A percentile compares a stretch with the other conserved stretches of the same genome.
phyloP scores from a whole-genome alignment of 2,113 vertebrate genomes.

The Atlantisia rogersi region DNA sequence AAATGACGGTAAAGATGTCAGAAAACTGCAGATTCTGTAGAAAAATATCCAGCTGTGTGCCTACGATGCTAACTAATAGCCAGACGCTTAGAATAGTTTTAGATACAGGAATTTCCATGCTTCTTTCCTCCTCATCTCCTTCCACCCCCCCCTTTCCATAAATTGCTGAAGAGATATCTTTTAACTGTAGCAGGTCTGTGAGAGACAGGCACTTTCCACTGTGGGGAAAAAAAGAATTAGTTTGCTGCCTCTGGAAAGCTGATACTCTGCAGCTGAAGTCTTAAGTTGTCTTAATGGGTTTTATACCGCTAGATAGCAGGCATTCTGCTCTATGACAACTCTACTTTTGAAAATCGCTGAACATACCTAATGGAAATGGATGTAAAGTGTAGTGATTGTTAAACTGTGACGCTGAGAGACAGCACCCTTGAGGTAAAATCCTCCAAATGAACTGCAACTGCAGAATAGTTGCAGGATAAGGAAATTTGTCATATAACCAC shows the following conservation, averaged over 20 bases:
- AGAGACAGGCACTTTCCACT: neutral
- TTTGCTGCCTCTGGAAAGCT: constrained; percentile 40
- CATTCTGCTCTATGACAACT: constrained; percentile 56
- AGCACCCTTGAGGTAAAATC: constrained; percentile 50
- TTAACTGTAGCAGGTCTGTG: neutral
- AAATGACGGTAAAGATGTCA: neutral
- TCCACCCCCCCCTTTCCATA: neutral
- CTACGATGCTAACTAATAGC: neutral
- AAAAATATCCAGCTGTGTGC: neutral
- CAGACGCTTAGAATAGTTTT: neutral
- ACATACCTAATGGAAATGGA: constrained; percentile 56
- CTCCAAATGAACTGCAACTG: constrained; percentile 62
- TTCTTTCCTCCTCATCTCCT: neutral
- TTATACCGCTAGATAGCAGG: constrained; percentile 39
- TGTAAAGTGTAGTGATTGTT: constrained; percentile 50
- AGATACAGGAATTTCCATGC: neutral
- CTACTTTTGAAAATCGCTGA: constrained; percentile 24
- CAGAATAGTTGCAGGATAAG: constrained; percentile 37
- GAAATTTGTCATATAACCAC: constrained; percentile 49
- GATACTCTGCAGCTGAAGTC: constrained; percentile 22
- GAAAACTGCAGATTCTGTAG: neutral
- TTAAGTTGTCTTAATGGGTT: constrained; percentile 59
- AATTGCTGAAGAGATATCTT: neutral
- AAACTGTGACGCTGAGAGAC: constrained; percentile 47
- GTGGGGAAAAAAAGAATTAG: neutral